Base-by-base conservation (phyloP, 2,888 invertebrate species). In the Buathra laborator region DNA sequence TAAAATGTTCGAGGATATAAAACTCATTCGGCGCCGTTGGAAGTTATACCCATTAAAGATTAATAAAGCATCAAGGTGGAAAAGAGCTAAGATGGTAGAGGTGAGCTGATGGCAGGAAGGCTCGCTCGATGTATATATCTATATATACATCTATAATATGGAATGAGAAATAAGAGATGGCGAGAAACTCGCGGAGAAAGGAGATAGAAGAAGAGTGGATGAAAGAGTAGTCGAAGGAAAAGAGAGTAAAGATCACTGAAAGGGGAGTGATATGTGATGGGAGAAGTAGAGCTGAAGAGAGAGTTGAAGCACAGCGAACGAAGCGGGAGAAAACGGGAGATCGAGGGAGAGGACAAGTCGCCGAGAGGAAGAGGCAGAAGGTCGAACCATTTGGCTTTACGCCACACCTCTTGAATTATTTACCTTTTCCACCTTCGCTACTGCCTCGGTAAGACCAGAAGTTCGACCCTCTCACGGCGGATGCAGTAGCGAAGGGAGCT, bases 21-120 rank as follows among this genome's bases (percentile, higher is more conserved):
- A 92, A 91, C 89, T 91, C 90, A 90, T 92, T 90, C 88, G 88
- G 86, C 89, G 91, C 78, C 70, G 74, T 91, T 90, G 89, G 88
- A 90, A 91, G 90, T 92, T 91, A 90, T 90, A 89, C 86, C 90
- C 90, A 90, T 92, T 90, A 91, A 92, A 91, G 90, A 92, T 92
- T 92, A 91, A 92, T 92, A 91, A 92, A 90, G 89, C 90, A 90
- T 90, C 90, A 89, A 87, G 86, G 88, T 89, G 90, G 90, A 91
- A 90, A 87, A 89, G 89, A 88, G 87, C 87, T 88, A 91, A 90
- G 89, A 90, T 87, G 86, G 86, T 80, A 53, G 48, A 24, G 68
- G 77, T 71, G 78, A 67, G 10, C 64, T 24, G 53, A 29, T 59
- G 10, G 71, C 14, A 32, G 51, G 87, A 87, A 76, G 79, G 56